A percentile compares a stretch with the other conserved stretches of the same genome.
These are phyloP conservation scores for Pseudobourletiella spinata DNA, from an alignment of 1,140 invertebrate genomes.

Conservation along the genomic window DNA sequence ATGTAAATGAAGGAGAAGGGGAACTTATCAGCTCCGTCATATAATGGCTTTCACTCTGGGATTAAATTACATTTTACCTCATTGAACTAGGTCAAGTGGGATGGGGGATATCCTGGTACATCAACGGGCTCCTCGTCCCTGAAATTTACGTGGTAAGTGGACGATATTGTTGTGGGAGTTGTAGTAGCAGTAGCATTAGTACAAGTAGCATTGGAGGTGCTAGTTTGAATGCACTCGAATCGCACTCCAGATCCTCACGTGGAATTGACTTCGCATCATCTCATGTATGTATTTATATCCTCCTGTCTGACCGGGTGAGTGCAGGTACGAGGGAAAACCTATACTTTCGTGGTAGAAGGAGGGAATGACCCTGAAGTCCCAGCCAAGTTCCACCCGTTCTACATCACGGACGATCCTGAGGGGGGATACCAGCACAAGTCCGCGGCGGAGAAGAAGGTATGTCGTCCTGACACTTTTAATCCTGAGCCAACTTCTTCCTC, in stretches of 20 bases:
- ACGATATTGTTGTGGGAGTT: too few relatives aligned
- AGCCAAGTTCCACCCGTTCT: constrained; percentile 86
- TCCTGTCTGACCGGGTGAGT: too few relatives aligned
- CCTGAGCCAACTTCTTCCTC: too few relatives aligned
- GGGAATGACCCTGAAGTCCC: constrained; percentile 66
- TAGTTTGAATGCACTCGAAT: too few relatives aligned
- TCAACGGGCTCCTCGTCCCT: constrained; percentile 86
- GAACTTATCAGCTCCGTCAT: too few relatives aligned
- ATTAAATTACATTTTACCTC: too few relatives aligned
- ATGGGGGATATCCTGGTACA: constrained; percentile 83
- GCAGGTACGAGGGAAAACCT: constrained; percentile 20
- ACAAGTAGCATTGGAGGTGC: too few relatives aligned
- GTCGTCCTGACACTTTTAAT: not conserved
- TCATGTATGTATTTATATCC: not conserved
- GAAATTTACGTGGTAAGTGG: constrained; percentile 72
- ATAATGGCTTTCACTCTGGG: too few relatives aligned
- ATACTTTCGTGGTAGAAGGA: constrained; percentile 78
- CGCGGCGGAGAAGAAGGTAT: constrained; percentile 1
- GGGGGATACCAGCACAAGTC: constrained; percentile 80
- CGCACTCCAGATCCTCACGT: too few relatives aligned
- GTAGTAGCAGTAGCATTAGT: too few relatives aligned
- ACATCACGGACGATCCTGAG: constrained; percentile 85
- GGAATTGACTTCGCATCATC: not conserved
- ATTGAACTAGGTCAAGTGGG: constrained; percentile 65
- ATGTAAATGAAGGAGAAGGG: too few relatives aligned